Conservation (phyloP, 2,888 invertebrate species). For the Fragum fragum region DNA sequence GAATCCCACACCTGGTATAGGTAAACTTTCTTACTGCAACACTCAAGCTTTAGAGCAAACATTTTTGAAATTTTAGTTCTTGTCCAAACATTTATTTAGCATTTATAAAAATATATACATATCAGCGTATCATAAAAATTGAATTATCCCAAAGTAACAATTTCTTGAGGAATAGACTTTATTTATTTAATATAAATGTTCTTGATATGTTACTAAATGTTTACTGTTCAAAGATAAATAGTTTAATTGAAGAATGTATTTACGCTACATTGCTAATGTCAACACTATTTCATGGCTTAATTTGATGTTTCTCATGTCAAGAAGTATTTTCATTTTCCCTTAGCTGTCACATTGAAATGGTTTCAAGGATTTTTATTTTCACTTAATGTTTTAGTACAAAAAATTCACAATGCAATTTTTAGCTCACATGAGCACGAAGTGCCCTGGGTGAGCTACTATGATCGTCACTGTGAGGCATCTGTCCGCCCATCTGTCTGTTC, state of each 20-base stretch:
- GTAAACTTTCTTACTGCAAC: neutral
- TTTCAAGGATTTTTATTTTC: too few relatives aligned
- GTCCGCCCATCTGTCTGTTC: too few relatives aligned
- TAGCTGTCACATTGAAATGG: too few relatives aligned
- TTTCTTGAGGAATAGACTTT: constrained; percentile 6
- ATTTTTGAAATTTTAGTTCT: constrained; percentile 21
- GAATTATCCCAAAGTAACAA: constrained; percentile 36
- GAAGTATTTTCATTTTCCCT: neutral
- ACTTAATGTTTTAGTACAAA: too few relatives aligned
- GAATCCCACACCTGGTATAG: neutral
- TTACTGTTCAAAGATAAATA: neutral
- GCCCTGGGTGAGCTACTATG: too few relatives aligned
- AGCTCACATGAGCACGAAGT: too few relatives aligned
- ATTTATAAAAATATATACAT: constrained; percentile 38
- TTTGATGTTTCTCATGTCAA: constrained; percentile 13
- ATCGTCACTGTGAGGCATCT: too few relatives aligned
- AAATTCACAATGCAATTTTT: too few relatives aligned
- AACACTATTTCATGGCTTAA: constrained; percentile 17
- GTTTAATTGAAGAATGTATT: constrained; percentile 26
- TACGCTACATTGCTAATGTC: constrained; percentile 29
- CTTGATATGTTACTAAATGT: neutral
- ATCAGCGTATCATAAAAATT: constrained; percentile 32
- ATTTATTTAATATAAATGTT: constrained; percentile 33
- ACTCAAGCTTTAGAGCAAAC: constrained; percentile 8
- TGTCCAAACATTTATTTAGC: constrained; percentile 26